Percentiles rank a stretch among this genome's conserved stretches.
These are phyloP conservation scores for Eucidaris tribuloides DNA, from an alignment of 35 echinoderm and acorn worm genomes.

Conservation along the genomic window DNA sequence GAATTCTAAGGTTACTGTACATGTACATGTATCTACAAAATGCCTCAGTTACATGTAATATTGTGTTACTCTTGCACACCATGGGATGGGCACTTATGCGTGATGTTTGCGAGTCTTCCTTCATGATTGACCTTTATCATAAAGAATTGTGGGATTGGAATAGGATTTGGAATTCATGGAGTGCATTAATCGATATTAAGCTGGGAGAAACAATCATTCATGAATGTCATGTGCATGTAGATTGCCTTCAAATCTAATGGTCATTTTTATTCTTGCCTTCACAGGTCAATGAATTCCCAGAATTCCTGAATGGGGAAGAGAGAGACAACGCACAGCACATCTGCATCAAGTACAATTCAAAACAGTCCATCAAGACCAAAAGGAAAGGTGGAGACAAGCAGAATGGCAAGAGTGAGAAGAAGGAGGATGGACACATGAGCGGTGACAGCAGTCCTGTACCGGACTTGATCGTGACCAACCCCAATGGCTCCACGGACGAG, in stretches of 20 bases:
- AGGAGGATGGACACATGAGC: constrained; percentile 9
- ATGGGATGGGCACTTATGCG: too few relatives aligned
- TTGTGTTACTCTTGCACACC: too few relatives aligned
- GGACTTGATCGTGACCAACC: constrained; percentile 15
- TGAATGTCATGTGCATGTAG: neutral
- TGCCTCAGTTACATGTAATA: too few relatives aligned
- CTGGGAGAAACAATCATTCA: too few relatives aligned
- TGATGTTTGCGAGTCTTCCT: too few relatives aligned
- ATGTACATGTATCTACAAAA: too few relatives aligned
- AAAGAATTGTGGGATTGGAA: too few relatives aligned
- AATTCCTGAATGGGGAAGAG: constrained; percentile 92
- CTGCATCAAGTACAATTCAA: constrained; percentile 47
- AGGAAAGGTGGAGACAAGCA: constrained; percentile 20
- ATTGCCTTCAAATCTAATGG: neutral
- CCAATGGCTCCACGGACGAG: constrained; percentile 24
- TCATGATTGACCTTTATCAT: too few relatives aligned
- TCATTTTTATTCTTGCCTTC: constrained; percentile 1
- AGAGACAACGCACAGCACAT: constrained; percentile 93
- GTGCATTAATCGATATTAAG: too few relatives aligned
- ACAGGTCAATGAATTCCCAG: constrained; percentile 97
- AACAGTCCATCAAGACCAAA: constrained; percentile 21
- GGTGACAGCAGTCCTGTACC: neutral
- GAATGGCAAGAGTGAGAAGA: neutral
- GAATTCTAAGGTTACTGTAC: too few relatives aligned
- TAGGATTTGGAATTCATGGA: too few relatives aligned